A percentile compares a stretch with the other conserved stretches of the same genome.
phyloP scores from a whole-genome alignment of 2,888 invertebrate genomes.

The Cryptocheilus praepositus region DNA sequence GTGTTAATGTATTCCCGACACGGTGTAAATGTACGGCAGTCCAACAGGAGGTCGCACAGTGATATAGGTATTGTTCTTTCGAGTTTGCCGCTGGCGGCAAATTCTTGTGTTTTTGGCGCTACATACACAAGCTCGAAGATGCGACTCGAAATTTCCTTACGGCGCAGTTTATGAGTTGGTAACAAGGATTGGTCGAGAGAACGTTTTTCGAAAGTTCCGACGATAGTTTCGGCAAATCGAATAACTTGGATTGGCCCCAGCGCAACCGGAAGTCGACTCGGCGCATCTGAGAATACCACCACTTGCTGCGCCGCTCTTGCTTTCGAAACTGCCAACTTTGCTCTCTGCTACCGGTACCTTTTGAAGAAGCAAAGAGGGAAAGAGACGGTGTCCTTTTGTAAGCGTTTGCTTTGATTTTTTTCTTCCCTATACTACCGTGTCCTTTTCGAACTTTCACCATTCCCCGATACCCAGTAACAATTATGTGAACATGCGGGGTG shows the following conservation, averaged over 20 bases:
- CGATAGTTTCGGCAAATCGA: conserved; percentile 46
- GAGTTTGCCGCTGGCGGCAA: no score
- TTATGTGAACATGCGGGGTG: conserved; percentile 22
- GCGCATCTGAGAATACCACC: conserved; percentile 50
- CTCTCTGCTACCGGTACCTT: conserved; percentile 24
- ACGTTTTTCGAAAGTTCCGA: conserved; percentile 40
- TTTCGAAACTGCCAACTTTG: conserved; percentile 44
- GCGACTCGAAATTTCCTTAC: conserved; percentile 42
- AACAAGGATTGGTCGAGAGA: conserved; percentile 42
- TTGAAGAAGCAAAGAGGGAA: not conserved
- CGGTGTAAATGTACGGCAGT: no score
- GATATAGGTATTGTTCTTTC: no score
- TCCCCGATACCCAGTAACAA: conserved; percentile 25
- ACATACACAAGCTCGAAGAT: no score
- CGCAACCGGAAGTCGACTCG: conserved; percentile 33
- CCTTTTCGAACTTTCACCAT: conserved; percentile 9
- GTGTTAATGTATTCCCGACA: no score
- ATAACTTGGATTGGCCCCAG: conserved; percentile 43
- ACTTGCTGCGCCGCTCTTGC: conserved; percentile 49
- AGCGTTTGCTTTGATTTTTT: not conserved
- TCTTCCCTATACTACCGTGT: not conserved
- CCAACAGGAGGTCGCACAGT: no score
- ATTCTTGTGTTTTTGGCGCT: no score
- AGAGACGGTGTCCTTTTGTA: not conserved
- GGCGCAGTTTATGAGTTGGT: conserved; percentile 43